Evolutionary conservation across 2,888 invertebrate genomes (phyloP).

Genomic region (Lochmaea capreae): DNA sequence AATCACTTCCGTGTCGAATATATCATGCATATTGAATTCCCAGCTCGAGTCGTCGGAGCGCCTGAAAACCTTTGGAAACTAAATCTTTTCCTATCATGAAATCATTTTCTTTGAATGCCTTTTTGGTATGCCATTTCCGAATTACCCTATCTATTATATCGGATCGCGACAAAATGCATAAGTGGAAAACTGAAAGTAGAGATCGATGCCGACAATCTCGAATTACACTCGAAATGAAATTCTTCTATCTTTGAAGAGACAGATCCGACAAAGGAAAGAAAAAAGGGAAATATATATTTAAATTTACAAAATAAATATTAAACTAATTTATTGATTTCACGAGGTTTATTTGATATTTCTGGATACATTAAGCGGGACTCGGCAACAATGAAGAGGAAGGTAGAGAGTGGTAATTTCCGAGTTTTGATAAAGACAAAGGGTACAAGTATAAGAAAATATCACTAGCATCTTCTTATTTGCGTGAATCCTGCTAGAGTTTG

Average conservation of each 20-base stretch:
- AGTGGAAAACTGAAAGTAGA: slow-evolving; percentile 11
- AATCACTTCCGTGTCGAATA: not conserved
- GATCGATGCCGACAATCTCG: slow-evolving; percentile 12
- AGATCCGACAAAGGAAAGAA: not conserved
- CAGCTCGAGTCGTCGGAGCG: not conserved
- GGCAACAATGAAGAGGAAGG: no score
- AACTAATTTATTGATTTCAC: no score
- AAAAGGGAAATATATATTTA: not conserved
- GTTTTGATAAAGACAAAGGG: no score
- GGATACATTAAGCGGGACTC: no score
- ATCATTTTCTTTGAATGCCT: slow-evolving; percentile 39
- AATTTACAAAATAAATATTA: no score
- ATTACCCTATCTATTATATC: slow-evolving; percentile 36
- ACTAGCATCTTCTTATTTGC: no score
- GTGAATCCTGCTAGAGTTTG: no score
- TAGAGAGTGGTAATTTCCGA: no score
- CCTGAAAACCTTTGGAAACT: slow-evolving; percentile 11
- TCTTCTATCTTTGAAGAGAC: not conserved
- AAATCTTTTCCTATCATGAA: slow-evolving; percentile 39
- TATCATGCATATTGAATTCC: slow-evolving; percentile 14
- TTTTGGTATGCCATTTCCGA: slow-evolving; percentile 33
- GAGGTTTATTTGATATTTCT: no score
- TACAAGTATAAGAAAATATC: no score
- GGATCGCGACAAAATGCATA: slow-evolving; percentile 37
- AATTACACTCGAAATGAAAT: slow-evolving; percentile 14